Percentiles rank a stretch among this genome's conserved stretches.
Conservation (phyloP, 2,113 vertebrate species). For the Callaeas wilsoni region DNA sequence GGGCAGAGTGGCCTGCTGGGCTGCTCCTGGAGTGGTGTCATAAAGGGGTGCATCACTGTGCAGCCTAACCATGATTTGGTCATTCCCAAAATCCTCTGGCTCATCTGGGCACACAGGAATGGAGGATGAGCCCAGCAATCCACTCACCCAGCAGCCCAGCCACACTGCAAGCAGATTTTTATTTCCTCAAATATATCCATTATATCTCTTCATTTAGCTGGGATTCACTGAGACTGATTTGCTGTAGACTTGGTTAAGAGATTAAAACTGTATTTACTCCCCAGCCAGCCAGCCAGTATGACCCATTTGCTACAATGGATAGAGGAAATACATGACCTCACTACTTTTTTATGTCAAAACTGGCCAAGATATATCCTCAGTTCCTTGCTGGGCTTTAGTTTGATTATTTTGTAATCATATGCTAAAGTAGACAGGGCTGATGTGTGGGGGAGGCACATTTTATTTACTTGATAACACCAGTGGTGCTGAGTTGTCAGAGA, state of each 20-base stretch:
- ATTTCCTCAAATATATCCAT: background rate
- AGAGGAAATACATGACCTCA: background rate
- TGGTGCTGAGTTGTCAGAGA: background rate
- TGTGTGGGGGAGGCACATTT: background rate
- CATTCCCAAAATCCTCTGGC: background rate
- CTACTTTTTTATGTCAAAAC: background rate
- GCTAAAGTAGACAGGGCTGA: background rate
- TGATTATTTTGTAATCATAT: background rate
- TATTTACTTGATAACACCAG: background rate
- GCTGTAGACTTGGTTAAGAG: background rate
- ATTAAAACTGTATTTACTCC: background rate
- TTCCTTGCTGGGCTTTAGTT: background rate
- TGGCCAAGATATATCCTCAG: background rate
- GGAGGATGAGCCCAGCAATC: background rate
- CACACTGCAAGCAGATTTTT: background rate
- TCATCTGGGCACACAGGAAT: fast-evolving
- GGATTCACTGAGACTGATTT: background rate
- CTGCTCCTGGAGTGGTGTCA: background rate
- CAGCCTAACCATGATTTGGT: background rate
- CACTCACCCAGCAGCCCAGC: background rate
- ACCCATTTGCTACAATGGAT: background rate
- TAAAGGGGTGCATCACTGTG: no score
- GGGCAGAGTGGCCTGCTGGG: background rate
- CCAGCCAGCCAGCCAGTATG: background rate
- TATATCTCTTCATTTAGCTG: background rate